Percentiles rank a stretch among this genome's conserved stretches.
phyloP scores from a whole-genome alignment of 2,888 invertebrate species.

The Dastarcus helophoroides region DNA sequence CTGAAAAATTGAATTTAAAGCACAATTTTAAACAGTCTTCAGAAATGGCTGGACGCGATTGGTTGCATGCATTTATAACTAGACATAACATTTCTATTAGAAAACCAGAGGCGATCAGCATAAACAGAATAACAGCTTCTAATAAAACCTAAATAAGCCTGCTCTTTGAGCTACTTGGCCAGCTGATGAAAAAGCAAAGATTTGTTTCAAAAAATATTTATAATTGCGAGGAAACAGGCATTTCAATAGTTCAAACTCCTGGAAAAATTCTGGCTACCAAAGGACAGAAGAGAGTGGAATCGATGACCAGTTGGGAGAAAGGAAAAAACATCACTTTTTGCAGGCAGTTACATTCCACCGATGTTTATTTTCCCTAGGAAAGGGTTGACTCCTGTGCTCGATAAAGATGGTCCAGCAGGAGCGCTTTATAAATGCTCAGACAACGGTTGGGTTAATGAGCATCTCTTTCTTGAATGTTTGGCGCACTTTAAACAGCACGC shows the following conservation, averaged over 20 bases:
- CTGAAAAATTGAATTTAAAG: too few relatives aligned
- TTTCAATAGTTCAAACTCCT: slow-evolving; percentile 32
- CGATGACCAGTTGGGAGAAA: slow-evolving; percentile 27
- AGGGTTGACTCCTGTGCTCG: slow-evolving; percentile 30
- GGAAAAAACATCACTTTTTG: slow-evolving; percentile 17
- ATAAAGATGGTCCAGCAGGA: slow-evolving; percentile 31
- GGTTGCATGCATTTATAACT: too few relatives aligned
- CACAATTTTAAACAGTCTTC: too few relatives aligned
- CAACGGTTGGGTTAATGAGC: slow-evolving; percentile 21
- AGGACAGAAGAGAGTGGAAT: slow-evolving; percentile 32
- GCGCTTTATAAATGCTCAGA: too few relatives aligned
- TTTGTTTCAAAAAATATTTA: slow-evolving; percentile 11
- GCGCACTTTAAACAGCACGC: slow-evolving; percentile 15
- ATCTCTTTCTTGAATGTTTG: slow-evolving; percentile 20
- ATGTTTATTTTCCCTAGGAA: slow-evolving; percentile 27
- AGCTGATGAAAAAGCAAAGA: slow-evolving; percentile 10
- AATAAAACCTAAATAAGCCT: slow-evolving; percentile 11
- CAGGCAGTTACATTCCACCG: slow-evolving; percentile 10
- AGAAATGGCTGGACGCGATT: too few relatives aligned
- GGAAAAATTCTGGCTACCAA: slow-evolving; percentile 29
- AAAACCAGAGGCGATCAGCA: slow-evolving; percentile 13
- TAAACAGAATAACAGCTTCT: slow-evolving; percentile 13
- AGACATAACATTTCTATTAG: slow-evolving; percentile 10
- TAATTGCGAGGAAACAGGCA: slow-evolving; percentile 35
- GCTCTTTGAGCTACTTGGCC: slow-evolving; percentile 10